Evolutionary conservation across 2,888 invertebrate species (phyloP).

Genomic region (Onchidella celtica): DNA sequence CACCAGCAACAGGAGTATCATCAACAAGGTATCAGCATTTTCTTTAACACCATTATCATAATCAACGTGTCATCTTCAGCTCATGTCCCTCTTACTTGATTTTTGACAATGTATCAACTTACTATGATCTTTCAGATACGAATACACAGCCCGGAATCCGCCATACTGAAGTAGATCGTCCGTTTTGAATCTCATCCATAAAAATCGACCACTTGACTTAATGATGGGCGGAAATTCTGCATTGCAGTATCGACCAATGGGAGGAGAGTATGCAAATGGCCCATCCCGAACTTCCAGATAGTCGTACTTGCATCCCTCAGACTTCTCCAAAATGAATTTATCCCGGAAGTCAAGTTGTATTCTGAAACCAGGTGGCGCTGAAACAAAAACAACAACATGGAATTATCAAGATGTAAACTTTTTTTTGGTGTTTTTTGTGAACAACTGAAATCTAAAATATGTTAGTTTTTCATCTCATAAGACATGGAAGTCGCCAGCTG

Average conservation of each 20-base stretch:
- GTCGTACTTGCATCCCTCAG: slow-evolving; percentile 88
- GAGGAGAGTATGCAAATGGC: slow-evolving; percentile 82
- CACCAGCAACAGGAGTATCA: too few species aligned
- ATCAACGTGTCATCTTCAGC: not conserved
- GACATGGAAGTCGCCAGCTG: too few species aligned
- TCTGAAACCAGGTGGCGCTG: slow-evolving; percentile 80
- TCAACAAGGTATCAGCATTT: too few species aligned
- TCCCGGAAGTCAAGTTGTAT: slow-evolving; percentile 90
- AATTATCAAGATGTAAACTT: too few species aligned
- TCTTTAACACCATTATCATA: not conserved
- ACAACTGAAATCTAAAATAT: too few species aligned
- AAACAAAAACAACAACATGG: slow-evolving; percentile 37
- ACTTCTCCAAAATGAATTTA: slow-evolving; percentile 87
- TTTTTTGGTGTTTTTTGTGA: too few species aligned
- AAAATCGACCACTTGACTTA: slow-evolving; percentile 86
- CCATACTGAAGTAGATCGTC: slow-evolving; percentile 90
- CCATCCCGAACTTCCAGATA: slow-evolving; percentile 91
- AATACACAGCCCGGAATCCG: slow-evolving; percentile 89
- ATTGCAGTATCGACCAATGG: slow-evolving; percentile 86
- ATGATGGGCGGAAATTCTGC: slow-evolving; percentile 87
- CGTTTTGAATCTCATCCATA: slow-evolving; percentile 90
- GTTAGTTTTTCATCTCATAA: too few species aligned
- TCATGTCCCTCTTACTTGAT: too few species aligned
- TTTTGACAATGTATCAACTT: slow-evolving; percentile 38
- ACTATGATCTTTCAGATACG: slow-evolving; percentile 65